These are phyloP conservation scores for Phlogophora meticulosa DNA, from an alignment of 2,888 invertebrate genomes.

Conservation along the genomic window DNA sequence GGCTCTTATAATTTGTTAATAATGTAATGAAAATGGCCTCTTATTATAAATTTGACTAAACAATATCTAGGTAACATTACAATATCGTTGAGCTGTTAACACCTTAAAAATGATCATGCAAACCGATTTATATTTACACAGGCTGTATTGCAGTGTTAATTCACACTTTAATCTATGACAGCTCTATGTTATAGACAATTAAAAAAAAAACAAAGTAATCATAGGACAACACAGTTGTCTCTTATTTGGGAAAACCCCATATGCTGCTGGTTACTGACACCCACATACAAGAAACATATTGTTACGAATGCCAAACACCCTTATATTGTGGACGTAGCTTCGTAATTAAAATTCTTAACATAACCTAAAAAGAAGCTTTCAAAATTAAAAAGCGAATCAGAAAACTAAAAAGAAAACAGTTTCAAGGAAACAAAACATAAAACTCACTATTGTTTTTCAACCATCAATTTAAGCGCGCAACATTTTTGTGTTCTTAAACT, in stretches of 20 bases:
- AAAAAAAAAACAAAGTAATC: background rate
- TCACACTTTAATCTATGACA: slow-evolving; percentile 68
- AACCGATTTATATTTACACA: slow-evolving; percentile 84
- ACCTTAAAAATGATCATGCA: slow-evolving; percentile 85
- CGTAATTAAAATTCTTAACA: no score
- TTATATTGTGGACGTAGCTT: background rate
- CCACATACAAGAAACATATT: background rate
- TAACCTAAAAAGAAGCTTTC: no score
- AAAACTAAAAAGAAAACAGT: no score
- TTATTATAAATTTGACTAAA: slow-evolving; percentile 81
- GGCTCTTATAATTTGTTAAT: slow-evolving; percentile 54
- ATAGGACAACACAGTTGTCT: background rate
- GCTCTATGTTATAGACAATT: slow-evolving; percentile 58
- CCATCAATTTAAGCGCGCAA: background rate
- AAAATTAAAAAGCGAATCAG: no score
- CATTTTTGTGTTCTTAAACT: no score
- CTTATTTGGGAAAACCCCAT: background rate
- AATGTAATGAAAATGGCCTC: slow-evolving; percentile 73
- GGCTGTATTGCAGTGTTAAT: slow-evolving; percentile 71
- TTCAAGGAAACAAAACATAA: background rate
- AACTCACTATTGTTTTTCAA: no score
- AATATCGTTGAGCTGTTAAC: slow-evolving; percentile 88
- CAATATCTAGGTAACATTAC: slow-evolving; percentile 79
- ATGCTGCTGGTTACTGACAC: background rate
- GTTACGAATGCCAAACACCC: background rate